Evolutionary conservation across 1,140 invertebrate genomes (phyloP).

Genomic region (Drosophila burlai): DNA sequence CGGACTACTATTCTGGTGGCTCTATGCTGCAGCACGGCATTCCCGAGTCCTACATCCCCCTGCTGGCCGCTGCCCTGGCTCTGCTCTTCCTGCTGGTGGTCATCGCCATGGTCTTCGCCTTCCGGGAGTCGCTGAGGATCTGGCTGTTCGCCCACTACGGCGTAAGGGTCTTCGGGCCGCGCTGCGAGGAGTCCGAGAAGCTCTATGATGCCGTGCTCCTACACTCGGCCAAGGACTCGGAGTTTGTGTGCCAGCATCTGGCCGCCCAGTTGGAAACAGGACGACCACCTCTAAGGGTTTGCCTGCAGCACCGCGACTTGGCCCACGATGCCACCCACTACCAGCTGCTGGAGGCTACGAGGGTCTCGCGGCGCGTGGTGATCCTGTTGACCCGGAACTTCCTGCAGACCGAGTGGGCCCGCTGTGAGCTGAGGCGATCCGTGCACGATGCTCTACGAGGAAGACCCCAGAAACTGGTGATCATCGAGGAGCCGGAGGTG

Average conservation of each 20-base stretch:
- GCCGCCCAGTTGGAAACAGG: constrained; percentile 93
- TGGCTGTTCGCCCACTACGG: constrained; percentile 96
- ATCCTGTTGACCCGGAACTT: constrained; percentile 93
- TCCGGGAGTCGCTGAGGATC: constrained; percentile 92
- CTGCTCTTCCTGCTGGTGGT: constrained; percentile 90
- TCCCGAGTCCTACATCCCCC: constrained; percentile 93
- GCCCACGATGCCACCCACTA: constrained; percentile 88
- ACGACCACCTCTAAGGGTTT: constrained; percentile 90
- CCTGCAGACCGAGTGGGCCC: constrained; percentile 94
- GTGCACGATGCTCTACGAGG: constrained; percentile 93
- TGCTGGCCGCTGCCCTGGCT: constrained; percentile 92
- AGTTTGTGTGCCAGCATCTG: constrained; percentile 93
- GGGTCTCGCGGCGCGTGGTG: constrained; percentile 92
- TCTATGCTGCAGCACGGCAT: constrained; percentile 93
- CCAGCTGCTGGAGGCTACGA: constrained; percentile 92
- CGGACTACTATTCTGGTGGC: constrained; percentile 92
- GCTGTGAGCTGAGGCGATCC: constrained; percentile 92
- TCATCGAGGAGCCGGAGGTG: constrained; percentile 92
- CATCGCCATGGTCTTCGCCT: constrained; percentile 92
- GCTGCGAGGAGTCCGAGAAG: constrained; percentile 92
- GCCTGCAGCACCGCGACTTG: constrained; percentile 93
- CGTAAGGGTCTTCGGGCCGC: constrained; percentile 89
- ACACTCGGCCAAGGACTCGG: constrained; percentile 96
- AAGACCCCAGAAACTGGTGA: constrained; percentile 92
- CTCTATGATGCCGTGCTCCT: constrained; percentile 96